phyloP scores from a whole-genome alignment of 2,888 invertebrate species.

The Drosophila pseudotalamancana region DNA sequence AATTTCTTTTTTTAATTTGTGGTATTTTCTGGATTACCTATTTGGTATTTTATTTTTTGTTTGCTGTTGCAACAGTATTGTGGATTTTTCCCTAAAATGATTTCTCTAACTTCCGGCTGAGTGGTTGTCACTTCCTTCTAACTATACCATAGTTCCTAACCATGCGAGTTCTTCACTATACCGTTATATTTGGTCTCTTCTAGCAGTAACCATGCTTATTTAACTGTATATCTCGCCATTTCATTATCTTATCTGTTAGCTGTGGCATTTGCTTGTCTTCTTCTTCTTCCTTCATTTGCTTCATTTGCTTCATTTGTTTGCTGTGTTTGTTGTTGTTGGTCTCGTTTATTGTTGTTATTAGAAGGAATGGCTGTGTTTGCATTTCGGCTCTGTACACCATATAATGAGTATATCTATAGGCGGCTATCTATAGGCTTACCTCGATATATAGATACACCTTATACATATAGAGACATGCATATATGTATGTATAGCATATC shows the following conservation, averaged over 20 bases:
- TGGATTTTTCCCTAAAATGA: too few species aligned
- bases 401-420: slow-evolving; percentile 15
- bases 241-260: slow-evolving; percentile 32
- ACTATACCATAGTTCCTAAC: too few species aligned
- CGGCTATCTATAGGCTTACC: slow-evolving; percentile 1
- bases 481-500: slow-evolving; percentile 2
- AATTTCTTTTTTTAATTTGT: too few species aligned
- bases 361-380: slow-evolving; percentile 48
- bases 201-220: background rate
- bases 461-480: background rate
- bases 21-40: background rate
- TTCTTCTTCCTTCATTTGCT: slow-evolving; percentile 16
- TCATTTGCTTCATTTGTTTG: slow-evolving; percentile 4
- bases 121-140: too few species aligned
- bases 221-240: slow-evolving; percentile 6
- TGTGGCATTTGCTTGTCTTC: slow-evolving; percentile 17
- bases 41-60: too few species aligned
- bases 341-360: slow-evolving; percentile 52
- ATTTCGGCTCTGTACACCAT: slow-evolving; percentile 46
- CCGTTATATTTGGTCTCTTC: background rate
- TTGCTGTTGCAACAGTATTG: too few species aligned
- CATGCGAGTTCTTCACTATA: too few species aligned
- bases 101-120: slow-evolving; percentile 8
- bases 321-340: slow-evolving; percentile 13
- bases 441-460: slow-evolving; percentile 7